Evolutionary conservation across 2,888 invertebrate genomes (phyloP).

Genomic region (Rhorus exstirpatorius): DNA sequence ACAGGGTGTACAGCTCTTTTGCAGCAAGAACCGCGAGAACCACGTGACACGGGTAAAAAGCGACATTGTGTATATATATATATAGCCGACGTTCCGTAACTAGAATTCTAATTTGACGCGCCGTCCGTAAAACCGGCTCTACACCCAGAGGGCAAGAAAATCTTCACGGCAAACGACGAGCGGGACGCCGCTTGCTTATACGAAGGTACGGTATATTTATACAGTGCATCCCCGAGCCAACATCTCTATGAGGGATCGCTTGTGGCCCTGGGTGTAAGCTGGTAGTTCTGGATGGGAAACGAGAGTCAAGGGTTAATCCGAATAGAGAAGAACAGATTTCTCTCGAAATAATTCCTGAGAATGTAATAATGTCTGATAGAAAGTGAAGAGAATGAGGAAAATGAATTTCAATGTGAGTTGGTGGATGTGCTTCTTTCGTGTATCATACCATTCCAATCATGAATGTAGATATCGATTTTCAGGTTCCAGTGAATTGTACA

Average conservation of each 20-base stretch:
- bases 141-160: constrained; percentile 54
- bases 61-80: constrained; percentile 19
- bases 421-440: not conserved
- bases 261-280: constrained; percentile 51
- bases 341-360: constrained; percentile 41
- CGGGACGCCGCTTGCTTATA: constrained; percentile 62
- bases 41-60: constrained; percentile 45
- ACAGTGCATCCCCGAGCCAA: constrained; percentile 22
- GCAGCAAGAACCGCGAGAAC: constrained; percentile 37
- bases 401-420: constrained; percentile 1
- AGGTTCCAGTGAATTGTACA: not conserved
- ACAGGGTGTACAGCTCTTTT: constrained; percentile 43
- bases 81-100: constrained; percentile 62
- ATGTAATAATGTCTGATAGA: not conserved
- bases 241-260: constrained; percentile 52
- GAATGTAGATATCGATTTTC: not conserved
- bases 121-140: constrained; percentile 68
- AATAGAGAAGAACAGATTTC: constrained; percentile 47
- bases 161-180: constrained; percentile 49
- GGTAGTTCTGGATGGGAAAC: constrained; percentile 49
- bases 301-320: constrained; percentile 62
- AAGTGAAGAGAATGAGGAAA: constrained; percentile 10
- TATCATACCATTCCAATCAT: not conserved
- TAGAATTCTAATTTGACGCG: constrained; percentile 72
- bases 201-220: constrained; percentile 34